These are phyloP conservation scores for Ameiurus melas DNA, from an alignment of 2,113 vertebrate genomes.

Conservation along the genomic window DNA sequence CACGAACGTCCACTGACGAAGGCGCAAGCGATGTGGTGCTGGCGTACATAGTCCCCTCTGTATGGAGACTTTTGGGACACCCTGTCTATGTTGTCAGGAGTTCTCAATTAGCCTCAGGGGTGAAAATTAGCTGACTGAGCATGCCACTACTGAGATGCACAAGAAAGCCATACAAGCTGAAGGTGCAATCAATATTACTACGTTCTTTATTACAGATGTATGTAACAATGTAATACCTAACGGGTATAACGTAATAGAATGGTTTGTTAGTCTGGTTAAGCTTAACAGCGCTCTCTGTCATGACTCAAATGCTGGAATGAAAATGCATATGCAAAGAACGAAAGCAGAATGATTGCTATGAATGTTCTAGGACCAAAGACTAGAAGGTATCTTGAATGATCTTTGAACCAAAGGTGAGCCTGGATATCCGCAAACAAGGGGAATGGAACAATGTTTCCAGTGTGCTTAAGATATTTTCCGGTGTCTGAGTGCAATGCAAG, in stretches of 20 bases:
- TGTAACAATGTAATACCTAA: not conserved
- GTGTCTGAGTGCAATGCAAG: not conserved
- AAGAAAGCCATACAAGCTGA: slow-evolving; percentile 28
- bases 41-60: no score
- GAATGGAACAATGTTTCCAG: not conserved
- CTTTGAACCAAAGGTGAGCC: not conserved
- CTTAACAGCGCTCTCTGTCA: slow-evolving; percentile 9
- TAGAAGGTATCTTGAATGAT: not conserved
- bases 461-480: not conserved
- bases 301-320: slow-evolving; percentile 2
- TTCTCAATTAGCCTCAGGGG: not conserved
- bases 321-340: slow-evolving; percentile 22
- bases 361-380: not conserved
- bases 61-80: no score
- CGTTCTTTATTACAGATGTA: not conserved
- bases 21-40: no score
- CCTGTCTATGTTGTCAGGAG: not conserved
- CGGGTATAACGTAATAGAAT: not conserved
- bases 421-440: slow-evolving; percentile 9
- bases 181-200: not conserved
- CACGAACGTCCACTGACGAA: no score
- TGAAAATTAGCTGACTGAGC: not conserved
- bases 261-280: not conserved
- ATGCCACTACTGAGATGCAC: slow-evolving; percentile 11
- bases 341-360: slow-evolving; percentile 41